Percentiles rank a stretch among this genome's conserved stretches.
Evolutionary conservation across 1,140 invertebrate species (phyloP).

Genomic region (Micrasema longulum): DNA sequence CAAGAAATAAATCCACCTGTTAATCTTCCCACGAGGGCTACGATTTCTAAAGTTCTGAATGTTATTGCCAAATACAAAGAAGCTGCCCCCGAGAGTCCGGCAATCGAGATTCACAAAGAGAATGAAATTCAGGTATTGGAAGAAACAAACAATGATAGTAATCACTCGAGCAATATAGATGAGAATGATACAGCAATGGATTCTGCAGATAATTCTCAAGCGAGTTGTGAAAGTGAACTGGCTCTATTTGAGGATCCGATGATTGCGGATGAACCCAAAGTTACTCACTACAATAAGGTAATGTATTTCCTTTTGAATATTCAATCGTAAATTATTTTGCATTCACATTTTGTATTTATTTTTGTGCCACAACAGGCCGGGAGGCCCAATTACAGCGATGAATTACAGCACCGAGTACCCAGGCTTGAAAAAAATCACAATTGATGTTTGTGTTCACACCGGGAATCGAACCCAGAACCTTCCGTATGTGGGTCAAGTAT

Average conservation of each 20-base stretch:
- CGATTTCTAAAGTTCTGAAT: background rate
- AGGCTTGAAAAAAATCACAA: too few species aligned
- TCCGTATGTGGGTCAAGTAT: too few species aligned
- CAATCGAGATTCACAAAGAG: slow-evolving; percentile 7
- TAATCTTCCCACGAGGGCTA: slow-evolving; percentile 8
- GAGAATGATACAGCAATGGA: slow-evolving; percentile 9
- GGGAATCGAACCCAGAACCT: too few species aligned
- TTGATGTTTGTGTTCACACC: too few species aligned
- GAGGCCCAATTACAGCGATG: too few species aligned
- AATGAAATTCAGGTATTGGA: background rate
- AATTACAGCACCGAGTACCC: too few species aligned
- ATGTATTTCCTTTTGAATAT: too few species aligned
- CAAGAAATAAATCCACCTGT: slow-evolving; percentile 28
- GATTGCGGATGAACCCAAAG: slow-evolving; percentile 25
- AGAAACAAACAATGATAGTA: slow-evolving; percentile 6
- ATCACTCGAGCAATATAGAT: slow-evolving; percentile 32
- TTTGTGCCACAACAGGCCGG: too few species aligned
- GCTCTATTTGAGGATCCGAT: slow-evolving; percentile 48
- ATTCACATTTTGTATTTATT: too few species aligned
- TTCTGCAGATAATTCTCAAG: background rate
- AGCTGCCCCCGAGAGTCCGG: background rate
- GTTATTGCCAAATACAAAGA: slow-evolving; percentile 6
- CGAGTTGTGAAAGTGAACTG: slow-evolving; percentile 28
- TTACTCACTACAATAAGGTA: slow-evolving; percentile 47
- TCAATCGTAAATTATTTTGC: too few species aligned